Conservation (phyloP, 2,113 vertebrate genomes). For the Dipodomys spectabilis region DNA sequence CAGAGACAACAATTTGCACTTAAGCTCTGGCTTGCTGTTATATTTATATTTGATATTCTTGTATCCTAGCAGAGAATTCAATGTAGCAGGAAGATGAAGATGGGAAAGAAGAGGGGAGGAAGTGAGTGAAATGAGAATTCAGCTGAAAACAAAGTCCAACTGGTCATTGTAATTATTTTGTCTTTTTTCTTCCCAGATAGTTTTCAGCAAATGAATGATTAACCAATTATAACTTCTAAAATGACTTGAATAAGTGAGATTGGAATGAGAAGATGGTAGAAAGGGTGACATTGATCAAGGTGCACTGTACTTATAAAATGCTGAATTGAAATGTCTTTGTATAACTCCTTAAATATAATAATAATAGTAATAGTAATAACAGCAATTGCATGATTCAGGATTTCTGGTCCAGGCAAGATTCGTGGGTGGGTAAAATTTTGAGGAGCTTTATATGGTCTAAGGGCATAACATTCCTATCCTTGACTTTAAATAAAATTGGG, state of each 20-base stretch:
- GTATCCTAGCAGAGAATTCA: not conserved
- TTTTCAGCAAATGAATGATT: not conserved
- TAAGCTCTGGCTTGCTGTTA: not conserved
- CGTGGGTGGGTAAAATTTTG: no score
- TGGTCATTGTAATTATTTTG: not conserved
- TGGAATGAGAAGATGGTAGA: no score
- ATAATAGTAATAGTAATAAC: no score
- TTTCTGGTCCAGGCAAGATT: not conserved
- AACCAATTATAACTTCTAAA: not conserved
- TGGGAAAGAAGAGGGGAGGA: not conserved
- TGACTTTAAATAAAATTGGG: not conserved
- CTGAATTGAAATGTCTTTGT: no score
- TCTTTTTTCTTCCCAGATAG: not conserved
- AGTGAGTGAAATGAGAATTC: not conserved
- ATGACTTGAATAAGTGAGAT: no score
- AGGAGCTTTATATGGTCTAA: no score
- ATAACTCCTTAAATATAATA: no score
- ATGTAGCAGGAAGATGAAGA: not conserved
- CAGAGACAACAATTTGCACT: not conserved
- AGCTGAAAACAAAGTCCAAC: not conserved
- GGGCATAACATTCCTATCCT: no score
- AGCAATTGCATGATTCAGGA: not conserved
- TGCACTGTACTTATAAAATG: no score
- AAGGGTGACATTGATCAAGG: no score
- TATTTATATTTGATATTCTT: not conserved